A percentile compares a stretch with the other conserved stretches of the same genome.
Evolutionary conservation across 2,888 invertebrate species (phyloP).

Genomic region (Nemoura dubitans): DNA sequence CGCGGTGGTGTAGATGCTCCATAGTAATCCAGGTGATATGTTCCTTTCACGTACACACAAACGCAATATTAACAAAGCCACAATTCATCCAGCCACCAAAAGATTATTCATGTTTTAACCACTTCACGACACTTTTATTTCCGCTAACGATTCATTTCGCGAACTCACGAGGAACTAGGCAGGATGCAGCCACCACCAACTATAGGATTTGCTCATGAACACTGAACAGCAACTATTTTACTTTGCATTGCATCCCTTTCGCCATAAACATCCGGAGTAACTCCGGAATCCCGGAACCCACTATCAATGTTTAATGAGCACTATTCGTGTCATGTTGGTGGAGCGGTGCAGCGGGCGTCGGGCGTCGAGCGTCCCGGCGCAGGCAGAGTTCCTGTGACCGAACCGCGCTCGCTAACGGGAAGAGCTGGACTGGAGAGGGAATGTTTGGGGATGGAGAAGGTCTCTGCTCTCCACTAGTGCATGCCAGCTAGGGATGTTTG

Average conservation of each 20-base stretch:
- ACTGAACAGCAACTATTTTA: not conserved
- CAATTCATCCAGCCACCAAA: not conserved
- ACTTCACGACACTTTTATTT: not conserved
- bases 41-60: not conserved
- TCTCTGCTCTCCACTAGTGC: not conserved
- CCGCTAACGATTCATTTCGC: not conserved
- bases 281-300: constrained; percentile 25
- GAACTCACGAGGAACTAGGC: not conserved
- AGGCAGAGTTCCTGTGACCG: not conserved
- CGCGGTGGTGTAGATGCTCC: not conserved
- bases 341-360: not conserved
- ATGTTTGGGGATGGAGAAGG: not conserved
- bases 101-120: not conserved
- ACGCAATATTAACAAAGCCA: not conserved
- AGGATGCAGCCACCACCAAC: not conserved
- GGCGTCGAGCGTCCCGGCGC: not conserved
- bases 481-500: constrained; percentile 44
- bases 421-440: constrained; percentile 19
- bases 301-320: constrained; percentile 40
- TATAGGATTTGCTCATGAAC: not conserved
- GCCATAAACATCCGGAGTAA: constrained; percentile 27
- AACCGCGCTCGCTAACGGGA: constrained; percentile 4
- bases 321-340: constrained; percentile 16
- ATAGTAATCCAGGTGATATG: not conserved
- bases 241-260: constrained; percentile 9